Evolutionary conservation across 1,140 invertebrate genomes (phyloP), one percentile per base, ranked within the genome.

Genomic region (Hyles euphorbiae): DNA sequence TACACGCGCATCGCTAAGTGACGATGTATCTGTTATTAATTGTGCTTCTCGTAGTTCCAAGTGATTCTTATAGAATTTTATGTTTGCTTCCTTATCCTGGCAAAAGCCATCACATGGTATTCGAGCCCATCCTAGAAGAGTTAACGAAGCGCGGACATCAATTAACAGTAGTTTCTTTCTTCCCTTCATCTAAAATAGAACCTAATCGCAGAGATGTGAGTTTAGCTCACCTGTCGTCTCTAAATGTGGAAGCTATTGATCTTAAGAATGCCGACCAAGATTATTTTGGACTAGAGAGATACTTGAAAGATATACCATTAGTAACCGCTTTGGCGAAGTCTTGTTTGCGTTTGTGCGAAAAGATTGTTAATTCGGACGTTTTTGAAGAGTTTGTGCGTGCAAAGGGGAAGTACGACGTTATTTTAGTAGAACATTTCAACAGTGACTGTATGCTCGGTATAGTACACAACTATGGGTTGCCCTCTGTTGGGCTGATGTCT

Each of bases 61-160:
- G 54, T 9, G 53, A 67, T 8, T 53, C 58, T 5, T 70, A 69
- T 34, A 79, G 70, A 36, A 92, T 95, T 43, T 72, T 95, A 3
- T 92, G 88, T 0, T 65, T 94, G 2, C 91, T 94, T 63, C 91
- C 92, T 1, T 91, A 94, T 78, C 89, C 90, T 0, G 92, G 93
- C 0, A 92, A 92, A 64, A 95, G 94, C 73, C 94, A 96, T 71
- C 92, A 93, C 65, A 90, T 92, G 45, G 91, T 94, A 10, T 94
- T 94, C 61, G 88, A 92, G 54, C 93, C 93, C 0, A 72, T 95
- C 0, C 76, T 95, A 34, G 76, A 91, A 3, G 91, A 91, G 40
- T 70, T 96, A 34, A 91, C 90, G 0, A 79, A 80, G 32, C 89
- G 90, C 12, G 94, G 94, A 5, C 94, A 95, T 70, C 81, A 94